Evolutionary conservation across 2,113 vertebrate genomes (phyloP).

Genomic region (Penelope pileata): DNA sequence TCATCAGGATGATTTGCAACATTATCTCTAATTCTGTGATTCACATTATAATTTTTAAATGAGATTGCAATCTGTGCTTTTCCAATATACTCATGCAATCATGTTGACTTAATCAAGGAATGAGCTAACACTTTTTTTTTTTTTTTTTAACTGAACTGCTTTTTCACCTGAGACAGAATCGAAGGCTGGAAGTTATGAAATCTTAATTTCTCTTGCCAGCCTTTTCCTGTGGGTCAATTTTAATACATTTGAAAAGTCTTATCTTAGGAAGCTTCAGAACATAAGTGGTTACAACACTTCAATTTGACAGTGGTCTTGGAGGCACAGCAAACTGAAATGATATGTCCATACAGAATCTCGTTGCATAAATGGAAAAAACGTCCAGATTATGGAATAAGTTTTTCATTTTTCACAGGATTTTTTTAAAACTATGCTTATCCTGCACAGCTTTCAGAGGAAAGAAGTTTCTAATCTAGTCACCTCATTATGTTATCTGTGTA

Average conservation of each 20-base stretch:
- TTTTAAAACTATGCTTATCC: neutral
- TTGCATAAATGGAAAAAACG: neutral
- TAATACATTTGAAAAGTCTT: neutral
- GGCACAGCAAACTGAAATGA: neutral
- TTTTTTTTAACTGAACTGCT: neutral
- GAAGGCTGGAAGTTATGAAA: neutral
- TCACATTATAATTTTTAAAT: conserved; percentile 21
- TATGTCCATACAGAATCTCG: neutral
- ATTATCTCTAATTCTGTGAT: neutral
- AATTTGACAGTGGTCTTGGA: neutral
- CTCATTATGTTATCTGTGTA: neutral
- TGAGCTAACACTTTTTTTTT: neutral
- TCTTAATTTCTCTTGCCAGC: neutral
- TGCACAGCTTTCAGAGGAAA: neutral
- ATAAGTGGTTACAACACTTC: neutral
- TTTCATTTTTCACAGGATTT: neutral
- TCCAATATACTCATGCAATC: neutral
- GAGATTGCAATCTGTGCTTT: neutral
- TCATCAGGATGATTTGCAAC: conserved; percentile 2
- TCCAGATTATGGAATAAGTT: neutral
- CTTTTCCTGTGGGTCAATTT: neutral
- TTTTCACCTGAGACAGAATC: neutral
- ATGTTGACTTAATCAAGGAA: neutral
- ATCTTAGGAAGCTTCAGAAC: neutral
- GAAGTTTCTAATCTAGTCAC: fast-evolving